phyloP scores from a whole-genome alignment of 2,888 invertebrate species.

The Protula sp. region DNA sequence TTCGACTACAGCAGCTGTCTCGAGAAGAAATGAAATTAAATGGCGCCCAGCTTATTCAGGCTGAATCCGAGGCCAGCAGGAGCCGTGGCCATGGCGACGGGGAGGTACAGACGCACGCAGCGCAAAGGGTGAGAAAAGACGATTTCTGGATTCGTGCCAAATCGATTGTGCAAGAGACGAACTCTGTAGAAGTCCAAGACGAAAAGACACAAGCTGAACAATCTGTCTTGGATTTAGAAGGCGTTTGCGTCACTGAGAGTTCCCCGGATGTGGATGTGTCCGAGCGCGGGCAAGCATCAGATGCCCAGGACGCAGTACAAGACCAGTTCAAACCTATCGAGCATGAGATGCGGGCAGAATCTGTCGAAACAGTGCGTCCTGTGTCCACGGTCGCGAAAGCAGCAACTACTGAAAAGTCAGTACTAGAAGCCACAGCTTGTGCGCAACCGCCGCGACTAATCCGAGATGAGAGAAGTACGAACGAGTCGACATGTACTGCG shows the following conservation, averaged over 20 bases:
- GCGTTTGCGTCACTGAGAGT: background rate
- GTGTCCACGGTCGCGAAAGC: background rate
- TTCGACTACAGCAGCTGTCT: background rate
- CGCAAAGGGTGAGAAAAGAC: slow-evolving; percentile 10
- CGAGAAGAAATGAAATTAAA: background rate
- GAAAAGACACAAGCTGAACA: background rate
- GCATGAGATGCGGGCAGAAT: background rate
- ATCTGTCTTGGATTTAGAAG: background rate
- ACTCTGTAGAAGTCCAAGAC: background rate
- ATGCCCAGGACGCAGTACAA: background rate
- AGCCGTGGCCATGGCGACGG: too few relatives aligned
- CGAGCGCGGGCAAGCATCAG: background rate
- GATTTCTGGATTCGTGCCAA: slow-evolving; percentile 24
- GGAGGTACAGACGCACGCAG: too few relatives aligned
- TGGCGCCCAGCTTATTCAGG: too few relatives aligned
- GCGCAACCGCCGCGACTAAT: too few relatives aligned
- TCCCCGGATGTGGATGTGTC: background rate
- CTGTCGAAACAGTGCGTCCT: background rate
- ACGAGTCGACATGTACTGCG: background rate
- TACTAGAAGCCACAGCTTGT: too few relatives aligned
- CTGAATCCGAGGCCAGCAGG: background rate
- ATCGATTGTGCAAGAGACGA: slow-evolving; percentile 5
- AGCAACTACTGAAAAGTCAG: background rate
- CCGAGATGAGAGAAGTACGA: too few relatives aligned
- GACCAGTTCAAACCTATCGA: background rate